phyloP scores from a whole-genome alignment of 2,797 vertebrate genomes.

The Gymnoscopelus microlampas region DNA sequence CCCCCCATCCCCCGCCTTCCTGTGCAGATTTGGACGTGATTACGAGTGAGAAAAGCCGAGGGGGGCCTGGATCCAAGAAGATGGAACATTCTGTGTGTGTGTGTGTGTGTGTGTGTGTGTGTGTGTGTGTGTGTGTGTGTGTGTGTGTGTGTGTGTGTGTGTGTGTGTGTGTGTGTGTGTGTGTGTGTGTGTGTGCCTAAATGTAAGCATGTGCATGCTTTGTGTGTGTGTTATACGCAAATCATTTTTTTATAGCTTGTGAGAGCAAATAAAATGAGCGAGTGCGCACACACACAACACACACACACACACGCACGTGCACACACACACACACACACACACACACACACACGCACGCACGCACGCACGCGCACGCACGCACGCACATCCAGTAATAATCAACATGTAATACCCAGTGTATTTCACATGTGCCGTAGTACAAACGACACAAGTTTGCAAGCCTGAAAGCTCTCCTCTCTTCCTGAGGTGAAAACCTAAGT shows the following conservation, averaged over 20 bases:
- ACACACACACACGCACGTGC: background rate
- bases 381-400: too few relatives aligned
- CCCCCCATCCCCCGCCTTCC: conserved; percentile 77
- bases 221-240: conserved; percentile 5
- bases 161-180: conserved; percentile 20
- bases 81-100: background rate
- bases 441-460: conserved; percentile 80
- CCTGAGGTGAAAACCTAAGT: conserved; percentile 76
- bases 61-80: too few relatives aligned
- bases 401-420: too few relatives aligned
- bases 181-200: background rate
- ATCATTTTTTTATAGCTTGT: too few relatives aligned
- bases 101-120: background rate
- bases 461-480: conserved; percentile 66
- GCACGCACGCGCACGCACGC: background rate
- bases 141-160: conserved; percentile 31
- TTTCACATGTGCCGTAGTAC: conserved; percentile 32
- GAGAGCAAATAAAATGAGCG: too few relatives aligned
- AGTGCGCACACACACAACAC: too few relatives aligned
- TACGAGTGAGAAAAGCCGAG: conserved; percentile 82
- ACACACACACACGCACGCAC: background rate
- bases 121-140: conserved; percentile 23
- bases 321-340: background rate
- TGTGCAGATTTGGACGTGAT: conserved; percentile 85
- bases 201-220: too few relatives aligned